Conservation (phyloP, 2,797 vertebrate genomes). For the Phaenicophaeus curvirostris region DNA sequence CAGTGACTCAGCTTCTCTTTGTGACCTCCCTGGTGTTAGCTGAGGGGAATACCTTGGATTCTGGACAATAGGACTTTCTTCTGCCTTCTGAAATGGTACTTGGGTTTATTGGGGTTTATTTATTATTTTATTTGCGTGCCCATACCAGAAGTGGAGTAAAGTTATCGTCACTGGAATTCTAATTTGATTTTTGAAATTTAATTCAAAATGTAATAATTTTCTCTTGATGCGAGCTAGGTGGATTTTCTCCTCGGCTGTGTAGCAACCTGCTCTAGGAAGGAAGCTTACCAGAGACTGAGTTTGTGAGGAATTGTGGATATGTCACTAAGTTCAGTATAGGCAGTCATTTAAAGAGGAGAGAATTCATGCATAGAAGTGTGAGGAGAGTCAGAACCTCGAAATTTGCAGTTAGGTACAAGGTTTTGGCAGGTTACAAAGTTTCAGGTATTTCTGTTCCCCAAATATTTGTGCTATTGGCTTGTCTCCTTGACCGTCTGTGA, state of each 20-base stretch:
- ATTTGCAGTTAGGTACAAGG: too few species aligned
- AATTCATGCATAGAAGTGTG: not conserved
- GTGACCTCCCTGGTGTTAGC: not conserved
- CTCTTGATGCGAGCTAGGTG: not conserved
- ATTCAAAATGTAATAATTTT: not conserved
- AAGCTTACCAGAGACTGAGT: not conserved
- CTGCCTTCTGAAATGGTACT: not conserved
- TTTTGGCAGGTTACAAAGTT: too few species aligned
- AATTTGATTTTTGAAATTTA: not conserved
- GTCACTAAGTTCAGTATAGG: not conserved
- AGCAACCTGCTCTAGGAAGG: not conserved
- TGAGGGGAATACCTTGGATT: not conserved
- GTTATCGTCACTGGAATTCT: not conserved
- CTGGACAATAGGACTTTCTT: not conserved
- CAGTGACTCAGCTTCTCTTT: not conserved
- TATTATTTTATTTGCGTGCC: not conserved
- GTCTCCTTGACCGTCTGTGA: too few species aligned
- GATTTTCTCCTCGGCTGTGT: not conserved
- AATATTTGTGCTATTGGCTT: too few species aligned
- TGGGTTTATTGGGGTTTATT: not conserved
- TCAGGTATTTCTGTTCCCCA: too few species aligned
- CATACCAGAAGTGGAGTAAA: not conserved
- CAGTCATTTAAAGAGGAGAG: not conserved
- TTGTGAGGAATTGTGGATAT: not conserved
- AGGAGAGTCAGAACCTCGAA: not conserved